phyloP scores from a whole-genome alignment of 2,888 invertebrate species.

The Agriotes lineatus region DNA sequence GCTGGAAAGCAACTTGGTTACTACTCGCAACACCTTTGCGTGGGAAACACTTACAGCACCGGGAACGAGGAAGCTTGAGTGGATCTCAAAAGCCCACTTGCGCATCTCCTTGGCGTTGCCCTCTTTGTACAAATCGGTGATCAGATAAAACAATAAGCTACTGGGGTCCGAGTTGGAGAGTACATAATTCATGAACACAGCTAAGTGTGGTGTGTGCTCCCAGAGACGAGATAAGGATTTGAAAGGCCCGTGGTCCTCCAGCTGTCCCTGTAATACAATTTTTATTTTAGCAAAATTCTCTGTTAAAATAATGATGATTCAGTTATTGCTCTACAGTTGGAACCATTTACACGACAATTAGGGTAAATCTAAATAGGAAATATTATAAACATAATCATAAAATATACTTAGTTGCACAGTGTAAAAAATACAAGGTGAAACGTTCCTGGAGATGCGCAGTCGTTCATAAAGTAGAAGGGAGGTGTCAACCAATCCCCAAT shows the following conservation, averaged over 20 bases:
- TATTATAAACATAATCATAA: too few relatives aligned
- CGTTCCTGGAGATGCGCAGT: too few relatives aligned
- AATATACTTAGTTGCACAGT: too few relatives aligned
- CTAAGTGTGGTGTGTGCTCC: slow-evolving; percentile 90
- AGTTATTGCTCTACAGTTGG: too few relatives aligned
- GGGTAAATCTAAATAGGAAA: too few relatives aligned
- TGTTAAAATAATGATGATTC: too few relatives aligned
- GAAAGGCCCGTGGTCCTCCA: slow-evolving; percentile 91
- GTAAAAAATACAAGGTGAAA: too few relatives aligned
- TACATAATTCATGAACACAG: slow-evolving; percentile 94
- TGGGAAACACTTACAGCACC: slow-evolving; percentile 76
- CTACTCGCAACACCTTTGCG: neutral
- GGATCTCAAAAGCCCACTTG: slow-evolving; percentile 99
- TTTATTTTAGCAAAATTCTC: too few relatives aligned
- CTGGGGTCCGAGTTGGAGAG: slow-evolving; percentile 82
- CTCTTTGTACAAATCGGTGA: slow-evolving; percentile 91
- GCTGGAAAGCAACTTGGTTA: slow-evolving; percentile 70
- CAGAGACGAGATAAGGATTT: slow-evolving; percentile 84
- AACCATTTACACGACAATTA: too few relatives aligned
- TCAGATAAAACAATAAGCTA: slow-evolving; percentile 82
- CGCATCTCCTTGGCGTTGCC: slow-evolving; percentile 91
- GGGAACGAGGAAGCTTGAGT: slow-evolving; percentile 94
- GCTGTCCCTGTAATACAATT: slow-evolving; percentile 78
- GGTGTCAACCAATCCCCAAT: too few relatives aligned
- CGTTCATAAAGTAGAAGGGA: too few relatives aligned